phyloP scores from a whole-genome alignment of 2,888 invertebrate genomes.

The Idaea dimidiata region DNA sequence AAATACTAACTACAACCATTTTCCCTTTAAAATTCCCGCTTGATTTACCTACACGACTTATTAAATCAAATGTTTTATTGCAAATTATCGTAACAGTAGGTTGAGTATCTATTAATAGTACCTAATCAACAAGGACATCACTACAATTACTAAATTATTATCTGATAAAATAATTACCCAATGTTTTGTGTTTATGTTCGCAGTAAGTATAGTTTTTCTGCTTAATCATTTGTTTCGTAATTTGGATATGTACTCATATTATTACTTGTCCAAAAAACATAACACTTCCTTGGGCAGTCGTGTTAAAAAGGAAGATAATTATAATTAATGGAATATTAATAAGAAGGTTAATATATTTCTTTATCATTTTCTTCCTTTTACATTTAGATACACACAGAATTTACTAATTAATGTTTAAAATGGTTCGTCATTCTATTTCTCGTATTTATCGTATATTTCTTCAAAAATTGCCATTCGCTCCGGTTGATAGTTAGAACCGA shows the following conservation, averaged over 20 bases:
- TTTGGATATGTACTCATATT: too few relatives aligned
- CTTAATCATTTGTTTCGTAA: too few relatives aligned
- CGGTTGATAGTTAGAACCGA: conserved; percentile 37
- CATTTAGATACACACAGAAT: too few relatives aligned
- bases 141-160: neutral
- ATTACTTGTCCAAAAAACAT: too few relatives aligned
- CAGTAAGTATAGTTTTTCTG: too few relatives aligned
- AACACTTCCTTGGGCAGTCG: too few relatives aligned
- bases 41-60: neutral
- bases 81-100: neutral
- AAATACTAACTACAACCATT: conserved; percentile 46
- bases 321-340: too few relatives aligned
- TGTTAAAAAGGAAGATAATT: too few relatives aligned
- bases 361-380: too few relatives aligned
- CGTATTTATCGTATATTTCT: conserved; percentile 43
- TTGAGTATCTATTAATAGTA: neutral
- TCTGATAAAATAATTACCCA: neutral
- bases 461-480: conserved; percentile 44
- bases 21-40: conserved; percentile 2
- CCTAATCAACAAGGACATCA: neutral
- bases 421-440: conserved; percentile 18
- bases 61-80: neutral
- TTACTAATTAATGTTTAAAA: too few relatives aligned
- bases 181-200: too few relatives aligned
- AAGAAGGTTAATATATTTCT: too few relatives aligned